Evolutionary conservation across 1,140 invertebrate genomes (phyloP).

Genomic region (Oreohelix idahoensis): DNA sequence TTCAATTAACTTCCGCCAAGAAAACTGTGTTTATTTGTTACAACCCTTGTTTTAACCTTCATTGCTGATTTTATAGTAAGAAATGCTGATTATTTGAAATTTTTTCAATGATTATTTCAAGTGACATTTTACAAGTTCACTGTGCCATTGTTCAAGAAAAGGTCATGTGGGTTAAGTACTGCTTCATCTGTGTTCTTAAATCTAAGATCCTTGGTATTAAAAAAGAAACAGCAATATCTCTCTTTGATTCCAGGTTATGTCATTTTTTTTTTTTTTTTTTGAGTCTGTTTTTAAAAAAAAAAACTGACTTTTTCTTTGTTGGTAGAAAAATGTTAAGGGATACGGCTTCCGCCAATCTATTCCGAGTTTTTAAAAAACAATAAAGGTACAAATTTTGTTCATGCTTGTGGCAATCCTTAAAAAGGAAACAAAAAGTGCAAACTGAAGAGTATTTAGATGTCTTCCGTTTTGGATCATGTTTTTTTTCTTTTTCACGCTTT

Average conservation of each 20-base stretch:
- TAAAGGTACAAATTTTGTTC: too few relatives aligned
- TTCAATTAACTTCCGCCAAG: background rate
- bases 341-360: too few relatives aligned
- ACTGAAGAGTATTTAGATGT: background rate
- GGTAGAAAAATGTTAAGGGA: too few relatives aligned
- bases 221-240: too few relatives aligned
- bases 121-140: background rate
- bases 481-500: background rate
- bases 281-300: too few relatives aligned
- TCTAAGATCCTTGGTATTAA: background rate
- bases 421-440: too few relatives aligned
- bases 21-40: background rate
- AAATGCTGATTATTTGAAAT: background rate
- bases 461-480: conserved; percentile 11
- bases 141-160: background rate
- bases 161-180: background rate
- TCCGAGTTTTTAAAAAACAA: too few relatives aligned
- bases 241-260: too few relatives aligned
- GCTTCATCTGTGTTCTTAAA: background rate
- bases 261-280: too few relatives aligned
- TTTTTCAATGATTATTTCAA: background rate
- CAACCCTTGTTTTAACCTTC: background rate
- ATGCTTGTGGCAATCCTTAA: too few relatives aligned
- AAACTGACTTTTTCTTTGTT: too few relatives aligned
- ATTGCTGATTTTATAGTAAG: background rate